Evolutionary conservation across 1,140 invertebrate species (phyloP).

Genomic region (Leptestheria dahalacensis): DNA sequence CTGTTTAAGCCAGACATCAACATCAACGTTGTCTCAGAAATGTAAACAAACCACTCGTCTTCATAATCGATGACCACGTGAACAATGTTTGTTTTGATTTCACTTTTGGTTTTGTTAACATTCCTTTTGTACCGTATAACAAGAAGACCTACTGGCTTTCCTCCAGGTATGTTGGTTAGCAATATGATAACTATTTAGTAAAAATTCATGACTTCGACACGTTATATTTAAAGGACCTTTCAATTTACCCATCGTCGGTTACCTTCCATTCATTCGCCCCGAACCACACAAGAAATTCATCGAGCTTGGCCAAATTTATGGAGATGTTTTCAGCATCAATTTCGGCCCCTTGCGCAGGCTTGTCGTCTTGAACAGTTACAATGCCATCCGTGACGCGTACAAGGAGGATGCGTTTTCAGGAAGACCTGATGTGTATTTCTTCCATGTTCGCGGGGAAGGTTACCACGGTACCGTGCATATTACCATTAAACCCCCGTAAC

Average conservation of each 20-base stretch:
- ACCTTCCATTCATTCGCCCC: neutral
- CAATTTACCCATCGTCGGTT: conserved; percentile 2
- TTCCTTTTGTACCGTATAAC: neutral
- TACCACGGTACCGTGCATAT: neutral
- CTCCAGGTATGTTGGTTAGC: too few relatives aligned
- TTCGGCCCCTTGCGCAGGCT: conserved; percentile 7
- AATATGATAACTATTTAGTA: too few relatives aligned
- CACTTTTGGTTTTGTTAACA: neutral
- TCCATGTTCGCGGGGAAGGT: neutral
- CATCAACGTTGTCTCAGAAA: too few relatives aligned
- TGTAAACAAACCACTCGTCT: too few relatives aligned
- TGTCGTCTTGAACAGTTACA: conserved; percentile 12
- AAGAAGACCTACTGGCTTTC: neutral
- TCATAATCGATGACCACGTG: too few relatives aligned
- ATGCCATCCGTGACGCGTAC: conserved; percentile 13
- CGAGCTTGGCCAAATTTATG: conserved; percentile 15
- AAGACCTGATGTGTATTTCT: neutral
- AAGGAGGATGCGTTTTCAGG: conserved; percentile 16
- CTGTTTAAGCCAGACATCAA: too few relatives aligned
- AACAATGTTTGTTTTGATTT: neutral
- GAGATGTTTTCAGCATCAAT: conserved; percentile 9
- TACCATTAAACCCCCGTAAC: neutral
- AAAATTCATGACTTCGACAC: neutral
- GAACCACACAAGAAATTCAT: conserved; percentile 1
- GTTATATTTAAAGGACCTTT: conserved; percentile 1